Conservation (phyloP, 2,888 invertebrate species). For the Phengaris alcon region DNA sequence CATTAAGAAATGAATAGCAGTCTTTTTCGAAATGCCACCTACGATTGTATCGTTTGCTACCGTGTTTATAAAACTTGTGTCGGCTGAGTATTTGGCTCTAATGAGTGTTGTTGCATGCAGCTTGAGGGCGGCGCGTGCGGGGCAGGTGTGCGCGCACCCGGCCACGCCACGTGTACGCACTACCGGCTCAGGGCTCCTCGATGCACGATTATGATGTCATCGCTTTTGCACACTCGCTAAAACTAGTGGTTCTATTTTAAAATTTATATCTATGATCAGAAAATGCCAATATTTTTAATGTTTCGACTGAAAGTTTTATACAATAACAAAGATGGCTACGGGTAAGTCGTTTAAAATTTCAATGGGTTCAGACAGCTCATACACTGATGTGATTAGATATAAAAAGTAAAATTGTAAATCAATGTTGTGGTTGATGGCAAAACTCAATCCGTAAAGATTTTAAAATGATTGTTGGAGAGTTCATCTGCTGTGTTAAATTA, state of each 20-base stretch:
- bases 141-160: constrained; percentile 71
- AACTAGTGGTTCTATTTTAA: neutral
- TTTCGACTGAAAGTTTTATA: too few species aligned
- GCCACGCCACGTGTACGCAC: constrained; percentile 48
- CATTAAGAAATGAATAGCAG: too few species aligned
- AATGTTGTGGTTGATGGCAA: neutral
- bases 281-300: too few species aligned
- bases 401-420: neutral
- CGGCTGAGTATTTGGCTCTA: neutral
- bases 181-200: constrained; percentile 37
- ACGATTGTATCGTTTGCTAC: neutral
- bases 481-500: too few species aligned
- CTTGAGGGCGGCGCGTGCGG: constrained; percentile 43
- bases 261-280: too few species aligned
- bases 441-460: too few species aligned
- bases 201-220: constrained; percentile 39
- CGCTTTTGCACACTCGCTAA: neutral
- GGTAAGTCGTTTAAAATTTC: too few species aligned
- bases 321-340: too few species aligned
- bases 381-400: too few species aligned
- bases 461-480: too few species aligned
- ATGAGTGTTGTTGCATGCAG: constrained; percentile 1
- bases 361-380: too few species aligned
- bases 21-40: neutral
- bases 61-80: neutral